A percentile compares a stretch with the other conserved stretches of the same genome.
These are phyloP conservation scores for Stegana nigrithorax DNA, from an alignment of 2,888 invertebrate genomes.

Conservation along the genomic window DNA sequence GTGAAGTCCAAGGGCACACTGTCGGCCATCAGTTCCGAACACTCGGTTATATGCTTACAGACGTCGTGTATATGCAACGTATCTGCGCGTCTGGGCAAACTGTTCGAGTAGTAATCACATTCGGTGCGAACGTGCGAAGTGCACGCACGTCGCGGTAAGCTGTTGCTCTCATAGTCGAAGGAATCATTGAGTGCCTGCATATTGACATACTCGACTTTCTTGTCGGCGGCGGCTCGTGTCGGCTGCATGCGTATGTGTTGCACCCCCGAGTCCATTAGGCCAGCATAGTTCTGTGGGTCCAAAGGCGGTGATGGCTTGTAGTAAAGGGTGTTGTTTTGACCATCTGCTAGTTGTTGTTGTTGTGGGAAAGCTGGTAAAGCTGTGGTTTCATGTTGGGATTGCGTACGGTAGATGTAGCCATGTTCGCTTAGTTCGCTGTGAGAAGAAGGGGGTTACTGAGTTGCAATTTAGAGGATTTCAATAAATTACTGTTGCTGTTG, in stretches of 20 bases:
- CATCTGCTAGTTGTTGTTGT: conserved; percentile 68
- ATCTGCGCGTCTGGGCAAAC: conserved; percentile 63
- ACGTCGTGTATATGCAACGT: conserved; percentile 61
- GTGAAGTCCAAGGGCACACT: conserved; percentile 55
- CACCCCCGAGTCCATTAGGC: conserved; percentile 38
- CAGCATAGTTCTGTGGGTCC: conserved; percentile 44
- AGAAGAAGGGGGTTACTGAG: conserved; percentile 66
- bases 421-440: conserved; percentile 70
- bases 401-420: conserved; percentile 83
- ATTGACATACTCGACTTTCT: conserved; percentile 52
- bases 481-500: conserved; percentile 18
- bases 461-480: conserved; percentile 19
- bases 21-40: conserved; percentile 62
- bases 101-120: conserved; percentile 65
- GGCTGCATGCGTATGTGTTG: conserved; percentile 45
- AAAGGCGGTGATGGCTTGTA: conserved; percentile 65
- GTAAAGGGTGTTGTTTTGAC: conserved; percentile 59
- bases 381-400: conserved; percentile 83
- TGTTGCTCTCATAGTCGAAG: conserved; percentile 67
- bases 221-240: conserved; percentile 47
- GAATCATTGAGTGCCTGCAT: conserved; percentile 51
- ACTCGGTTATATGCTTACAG: conserved; percentile 66
- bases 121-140: conserved; percentile 63
- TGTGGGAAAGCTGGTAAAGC: too few species aligned
- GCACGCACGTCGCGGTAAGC: conserved; percentile 66